phyloP scores from a whole-genome alignment of 2,888 invertebrate genomes.

The Drosophila neotestacea region DNA sequence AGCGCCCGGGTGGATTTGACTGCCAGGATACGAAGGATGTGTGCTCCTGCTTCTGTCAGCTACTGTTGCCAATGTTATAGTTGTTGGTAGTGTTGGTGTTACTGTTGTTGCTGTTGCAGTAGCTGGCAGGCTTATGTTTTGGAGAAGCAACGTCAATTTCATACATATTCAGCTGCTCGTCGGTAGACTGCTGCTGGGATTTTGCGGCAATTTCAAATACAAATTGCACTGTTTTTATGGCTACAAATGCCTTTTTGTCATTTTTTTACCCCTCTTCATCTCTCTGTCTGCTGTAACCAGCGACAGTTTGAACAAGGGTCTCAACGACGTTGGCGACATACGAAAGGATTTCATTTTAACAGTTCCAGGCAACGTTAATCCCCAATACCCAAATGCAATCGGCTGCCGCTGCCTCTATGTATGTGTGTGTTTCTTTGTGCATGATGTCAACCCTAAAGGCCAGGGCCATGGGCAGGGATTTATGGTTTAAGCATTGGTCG shows the following conservation, averaged over 20 bases:
- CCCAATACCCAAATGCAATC: slow-evolving; percentile 82
- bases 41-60: slow-evolving; percentile 36
- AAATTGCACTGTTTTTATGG: slow-evolving; percentile 80
- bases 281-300: slow-evolving; percentile 35
- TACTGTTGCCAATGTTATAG: slow-evolving; percentile 23
- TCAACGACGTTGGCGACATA: slow-evolving; percentile 68
- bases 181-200: slow-evolving; percentile 70
- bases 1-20: slow-evolving; percentile 65
- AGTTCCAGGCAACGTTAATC: slow-evolving; percentile 79
- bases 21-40: slow-evolving; percentile 25
- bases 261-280: slow-evolving; percentile 29
- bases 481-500: slow-evolving; percentile 57
- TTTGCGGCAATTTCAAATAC: slow-evolving; percentile 82
- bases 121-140: slow-evolving; percentile 60
- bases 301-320: slow-evolving; percentile 75
- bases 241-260: slow-evolving; percentile 72
- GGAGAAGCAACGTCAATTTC: slow-evolving; percentile 66
- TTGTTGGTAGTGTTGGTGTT: neutral
- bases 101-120: slow-evolving; percentile 29
- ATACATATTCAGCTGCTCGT: slow-evolving; percentile 69
- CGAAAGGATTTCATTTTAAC: slow-evolving; percentile 81
- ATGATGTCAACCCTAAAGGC: slow-evolving; percentile 51
- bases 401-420: slow-evolving; percentile 49
- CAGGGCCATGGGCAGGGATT: slow-evolving; percentile 55
- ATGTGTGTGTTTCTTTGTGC: slow-evolving; percentile 8